phyloP scores from a whole-genome alignment of 2,113 vertebrate species.

The Crotalus horridus region DNA sequence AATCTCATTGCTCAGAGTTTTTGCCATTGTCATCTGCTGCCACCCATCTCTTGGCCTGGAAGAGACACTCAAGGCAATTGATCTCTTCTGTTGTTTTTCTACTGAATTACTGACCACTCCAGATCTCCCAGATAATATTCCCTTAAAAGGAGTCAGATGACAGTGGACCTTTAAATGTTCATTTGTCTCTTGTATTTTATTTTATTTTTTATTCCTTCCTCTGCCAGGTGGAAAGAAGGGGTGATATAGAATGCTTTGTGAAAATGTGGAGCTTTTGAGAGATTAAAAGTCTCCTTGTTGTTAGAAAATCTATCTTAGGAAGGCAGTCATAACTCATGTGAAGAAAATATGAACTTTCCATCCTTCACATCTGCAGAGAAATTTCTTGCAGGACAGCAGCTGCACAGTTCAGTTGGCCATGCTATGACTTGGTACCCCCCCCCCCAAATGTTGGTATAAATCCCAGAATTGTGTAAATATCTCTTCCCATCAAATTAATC shows the following conservation, averaged over 20 bases:
- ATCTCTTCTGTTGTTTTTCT: background rate
- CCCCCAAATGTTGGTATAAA: no score
- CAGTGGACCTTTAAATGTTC: background rate
- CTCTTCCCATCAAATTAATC: background rate
- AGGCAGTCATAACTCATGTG: background rate
- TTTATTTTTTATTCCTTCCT: background rate
- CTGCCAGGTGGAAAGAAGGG: background rate
- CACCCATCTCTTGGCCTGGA: background rate
- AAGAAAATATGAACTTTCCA: background rate
- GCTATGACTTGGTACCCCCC: background rate
- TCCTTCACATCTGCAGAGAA: background rate
- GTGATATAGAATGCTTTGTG: background rate
- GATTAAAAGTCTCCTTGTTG: background rate
- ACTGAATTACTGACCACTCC: slow-evolving; percentile 29
- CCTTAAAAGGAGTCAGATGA: background rate
- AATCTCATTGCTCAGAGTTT: background rate
- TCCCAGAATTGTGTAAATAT: background rate
- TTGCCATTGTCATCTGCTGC: background rate
- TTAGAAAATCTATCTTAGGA: background rate
- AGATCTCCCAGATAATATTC: slow-evolving; percentile 10
- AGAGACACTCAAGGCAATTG: background rate
- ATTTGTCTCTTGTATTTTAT: background rate
- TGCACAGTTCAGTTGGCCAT: background rate
- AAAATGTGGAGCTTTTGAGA: background rate
- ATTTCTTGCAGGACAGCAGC: background rate